These are phyloP conservation scores for Cantharis nigra DNA, from an alignment of 2,888 invertebrate species.

Conservation along the genomic window DNA sequence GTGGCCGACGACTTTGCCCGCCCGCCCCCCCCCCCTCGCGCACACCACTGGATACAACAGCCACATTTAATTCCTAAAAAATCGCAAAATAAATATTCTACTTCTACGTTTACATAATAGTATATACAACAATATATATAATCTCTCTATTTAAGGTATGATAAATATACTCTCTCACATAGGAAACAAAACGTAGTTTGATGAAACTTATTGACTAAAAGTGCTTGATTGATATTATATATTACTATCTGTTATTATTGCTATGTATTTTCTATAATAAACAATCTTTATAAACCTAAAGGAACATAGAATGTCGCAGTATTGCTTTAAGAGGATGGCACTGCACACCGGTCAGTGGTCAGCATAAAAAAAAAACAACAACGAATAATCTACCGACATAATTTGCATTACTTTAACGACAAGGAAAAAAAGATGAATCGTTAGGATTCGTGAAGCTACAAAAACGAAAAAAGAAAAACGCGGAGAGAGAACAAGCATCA, in stretches of 20 bases:
- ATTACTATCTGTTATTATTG: conserved; percentile 48
- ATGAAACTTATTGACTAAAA: conserved; percentile 61
- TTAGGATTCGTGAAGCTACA: neutral
- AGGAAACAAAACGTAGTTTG: conserved; percentile 67
- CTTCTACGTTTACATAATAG: conserved; percentile 39
- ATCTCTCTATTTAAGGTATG: conserved; percentile 58
- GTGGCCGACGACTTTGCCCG: conserved; percentile 37
- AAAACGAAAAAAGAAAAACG: neutral
- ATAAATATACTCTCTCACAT: conserved; percentile 67
- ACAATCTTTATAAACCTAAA: conserved; percentile 44
- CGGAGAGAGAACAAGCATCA: conserved; percentile 34
- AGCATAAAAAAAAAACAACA: conserved; percentile 29
- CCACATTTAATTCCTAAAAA: neutral
- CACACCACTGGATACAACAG: conserved; percentile 25
- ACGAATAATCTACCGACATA: conserved; percentile 8
- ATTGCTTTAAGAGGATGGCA: conserved; percentile 45
- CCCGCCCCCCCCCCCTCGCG: conserved; percentile 5
- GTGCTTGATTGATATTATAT: conserved; percentile 32
- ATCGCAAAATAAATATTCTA: conserved; percentile 27
- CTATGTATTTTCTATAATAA: conserved; percentile 54
- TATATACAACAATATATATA: conserved; percentile 52
- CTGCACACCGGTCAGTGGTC: conserved; percentile 46
- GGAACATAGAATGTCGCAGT: conserved; percentile 50
- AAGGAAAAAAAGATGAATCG: neutral
- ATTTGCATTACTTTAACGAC: neutral